Base-by-base conservation (phyloP, 2,888 invertebrate genomes). In the Furcula furcula region DNA sequence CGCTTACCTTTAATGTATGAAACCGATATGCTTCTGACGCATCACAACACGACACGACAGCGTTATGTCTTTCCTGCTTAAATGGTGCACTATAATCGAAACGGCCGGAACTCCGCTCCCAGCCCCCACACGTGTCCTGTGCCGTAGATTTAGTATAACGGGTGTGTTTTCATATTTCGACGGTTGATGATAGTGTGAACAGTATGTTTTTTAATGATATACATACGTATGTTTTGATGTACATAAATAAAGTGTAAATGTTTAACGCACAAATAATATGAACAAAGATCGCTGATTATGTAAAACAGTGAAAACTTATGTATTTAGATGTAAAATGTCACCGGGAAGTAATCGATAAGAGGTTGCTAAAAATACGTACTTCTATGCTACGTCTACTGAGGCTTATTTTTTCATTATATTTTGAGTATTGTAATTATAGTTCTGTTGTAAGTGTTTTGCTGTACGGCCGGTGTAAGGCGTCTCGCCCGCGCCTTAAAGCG, bases 181-280 rank as follows among this genome's bases (percentile, higher is more conserved):
- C 44, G 73, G 84, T 83, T 66, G 76, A 68, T 79, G 77, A 81
- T 84, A 80, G 82, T 60, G 69, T 78, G 73, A 77, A 76, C 56
- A 78, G 81, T 85, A 74, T 74, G 76, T 82, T 84, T 80, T 79
- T 71, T 67, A 79, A 76, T 82, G 76, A 82, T 82, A 82, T 83
- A 83, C 74, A 82, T 86, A 83, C 74, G 83, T 86, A 85, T 85
- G 79, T 83, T 84, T 87, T 84, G 84, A 74, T 88, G 88, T 88
- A 88, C 78, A 88, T 88, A 88, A 83, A 83, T 87, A 86, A 87
- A 73, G 77, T 85, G 81, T 87, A 87, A 86, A 86, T 85, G 85
- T 87, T 85, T 85, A 88, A 88, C 88, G 88, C 88, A 88, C 88
- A 88, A 88, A 84, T 86, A 82, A 79, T 79, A 79, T 68, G 62